Percentiles rank a stretch among this genome's conserved stretches.
These are phyloP conservation scores for Pseudachorutes palmiensis DNA, from an alignment of 1,140 invertebrate genomes.

Conservation along the genomic window DNA sequence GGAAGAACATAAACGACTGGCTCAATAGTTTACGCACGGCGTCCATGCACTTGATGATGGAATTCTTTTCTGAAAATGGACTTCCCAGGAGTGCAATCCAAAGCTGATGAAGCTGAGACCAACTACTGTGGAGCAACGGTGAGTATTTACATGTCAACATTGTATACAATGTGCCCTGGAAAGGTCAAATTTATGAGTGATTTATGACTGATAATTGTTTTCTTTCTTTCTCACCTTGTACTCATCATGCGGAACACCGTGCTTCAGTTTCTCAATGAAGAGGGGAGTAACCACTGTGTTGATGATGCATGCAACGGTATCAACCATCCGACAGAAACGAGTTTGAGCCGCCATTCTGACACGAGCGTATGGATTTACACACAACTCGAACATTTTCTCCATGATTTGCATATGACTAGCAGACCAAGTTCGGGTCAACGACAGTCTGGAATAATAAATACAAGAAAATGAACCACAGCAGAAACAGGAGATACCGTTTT, in stretches of 20 bases:
- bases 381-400: constrained; percentile 28
- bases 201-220: no score
- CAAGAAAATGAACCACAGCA: background rate
- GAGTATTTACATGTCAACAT: constrained; percentile 54
- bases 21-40: constrained; percentile 45
- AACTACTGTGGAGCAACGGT: constrained; percentile 52
- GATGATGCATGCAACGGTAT: constrained; percentile 26
- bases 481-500: background rate
- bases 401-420: constrained; percentile 30
- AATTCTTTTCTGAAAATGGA: constrained; percentile 69
- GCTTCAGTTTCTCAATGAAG: constrained; percentile 28
- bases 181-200: constrained; percentile 5
- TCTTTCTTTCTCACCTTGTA: constrained; percentile 34
- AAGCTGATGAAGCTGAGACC: constrained; percentile 58
- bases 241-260: constrained; percentile 33
- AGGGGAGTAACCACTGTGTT: constrained; percentile 13
- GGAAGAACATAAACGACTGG: constrained; percentile 33
- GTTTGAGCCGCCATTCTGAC: constrained; percentile 30
- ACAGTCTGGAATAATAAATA: constrained; percentile 22
- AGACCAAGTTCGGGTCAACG: constrained; percentile 29
- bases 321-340: constrained; percentile 33
- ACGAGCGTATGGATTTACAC: constrained; percentile 34
- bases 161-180: constrained; percentile 65
- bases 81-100: constrained; percentile 68
- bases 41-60: constrained; percentile 66